Evolutionary conservation across 2,113 vertebrate genomes (phyloP).

Genomic region (Caranx melampygus): DNA sequence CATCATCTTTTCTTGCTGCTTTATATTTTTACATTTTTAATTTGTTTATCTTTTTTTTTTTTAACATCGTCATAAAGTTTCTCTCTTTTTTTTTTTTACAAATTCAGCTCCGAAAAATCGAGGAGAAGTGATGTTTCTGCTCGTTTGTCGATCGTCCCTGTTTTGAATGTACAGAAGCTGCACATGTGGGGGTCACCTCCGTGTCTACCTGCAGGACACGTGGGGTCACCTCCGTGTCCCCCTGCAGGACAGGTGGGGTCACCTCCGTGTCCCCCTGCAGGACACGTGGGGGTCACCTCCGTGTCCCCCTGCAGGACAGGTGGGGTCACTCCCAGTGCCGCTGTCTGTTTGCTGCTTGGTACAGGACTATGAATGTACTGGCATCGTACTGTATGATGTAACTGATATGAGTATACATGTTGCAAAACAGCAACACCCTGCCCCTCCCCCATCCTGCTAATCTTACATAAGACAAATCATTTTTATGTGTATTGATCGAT

Average conservation of each 20-base stretch:
- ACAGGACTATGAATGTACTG: constrained; percentile 32
- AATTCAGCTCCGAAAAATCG: neutral
- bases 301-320: constrained; percentile 25
- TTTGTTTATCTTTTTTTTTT: neutral
- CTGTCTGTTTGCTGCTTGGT: constrained; percentile 44
- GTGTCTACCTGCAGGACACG: too few species aligned
- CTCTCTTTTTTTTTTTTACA: neutral
- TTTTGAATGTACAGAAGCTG: constrained; percentile 15
- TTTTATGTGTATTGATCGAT: constrained; percentile 62
- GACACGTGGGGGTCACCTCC: too few species aligned
- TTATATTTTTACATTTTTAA: neutral
- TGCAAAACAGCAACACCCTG: constrained; percentile 44
- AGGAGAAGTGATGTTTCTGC: neutral
- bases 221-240: too few species aligned
- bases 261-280: too few species aligned
- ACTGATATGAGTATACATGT: constrained; percentile 55
- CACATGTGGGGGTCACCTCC: constrained; percentile 53
- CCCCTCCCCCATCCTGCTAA: constrained; percentile 45
- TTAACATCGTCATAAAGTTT: neutral
- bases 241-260: too few species aligned
- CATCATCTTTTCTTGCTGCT: constrained; percentile 25
- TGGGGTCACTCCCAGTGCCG: constrained; percentile 16
- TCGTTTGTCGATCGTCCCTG: neutral
- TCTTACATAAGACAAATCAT: constrained; percentile 67
- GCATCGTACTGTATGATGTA: constrained; percentile 44